phyloP scores from a whole-genome alignment of 2,797 vertebrate genomes.

The Alosa sapidissima region DNA sequence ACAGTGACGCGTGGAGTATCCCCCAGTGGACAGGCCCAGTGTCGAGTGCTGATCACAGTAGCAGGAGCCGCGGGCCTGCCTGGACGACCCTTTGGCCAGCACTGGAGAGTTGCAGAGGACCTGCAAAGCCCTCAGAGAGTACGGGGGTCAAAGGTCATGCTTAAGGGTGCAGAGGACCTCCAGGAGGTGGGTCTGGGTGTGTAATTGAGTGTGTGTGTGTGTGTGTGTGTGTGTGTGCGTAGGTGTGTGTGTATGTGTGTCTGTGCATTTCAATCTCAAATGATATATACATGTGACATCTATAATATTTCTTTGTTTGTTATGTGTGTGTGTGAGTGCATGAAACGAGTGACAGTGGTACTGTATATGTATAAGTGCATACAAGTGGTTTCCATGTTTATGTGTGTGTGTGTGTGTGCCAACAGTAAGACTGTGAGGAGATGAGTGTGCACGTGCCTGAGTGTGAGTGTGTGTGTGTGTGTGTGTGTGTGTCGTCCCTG shows the following conservation, averaged over 20 bases:
- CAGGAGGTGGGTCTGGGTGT: conserved; percentile 43
- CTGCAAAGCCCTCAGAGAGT: background rate
- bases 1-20: background rate
- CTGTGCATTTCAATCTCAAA: background rate
- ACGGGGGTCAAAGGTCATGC: conserved; percentile 24
- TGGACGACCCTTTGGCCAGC: background rate
- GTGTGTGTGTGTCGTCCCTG: conserved; percentile 25
- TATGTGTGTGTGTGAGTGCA: too few relatives aligned
- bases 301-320: too few relatives aligned
- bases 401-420: background rate
- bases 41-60: conserved; percentile 12
- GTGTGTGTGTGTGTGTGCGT: background rate
- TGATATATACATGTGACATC: background rate
- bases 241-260: background rate
- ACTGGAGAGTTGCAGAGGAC: background rate
- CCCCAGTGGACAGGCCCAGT: background rate
- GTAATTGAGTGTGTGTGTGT: conserved; percentile 41
- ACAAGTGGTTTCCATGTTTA: background rate
- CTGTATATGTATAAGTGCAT: background rate
- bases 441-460: background rate
- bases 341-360: too few relatives aligned
- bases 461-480: background rate
- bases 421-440: too few relatives aligned
- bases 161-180: conserved; percentile 23
- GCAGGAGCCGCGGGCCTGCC: background rate